These are phyloP conservation scores for Colius striatus DNA, from an alignment of 2,113 vertebrate species.

Conservation along the genomic window DNA sequence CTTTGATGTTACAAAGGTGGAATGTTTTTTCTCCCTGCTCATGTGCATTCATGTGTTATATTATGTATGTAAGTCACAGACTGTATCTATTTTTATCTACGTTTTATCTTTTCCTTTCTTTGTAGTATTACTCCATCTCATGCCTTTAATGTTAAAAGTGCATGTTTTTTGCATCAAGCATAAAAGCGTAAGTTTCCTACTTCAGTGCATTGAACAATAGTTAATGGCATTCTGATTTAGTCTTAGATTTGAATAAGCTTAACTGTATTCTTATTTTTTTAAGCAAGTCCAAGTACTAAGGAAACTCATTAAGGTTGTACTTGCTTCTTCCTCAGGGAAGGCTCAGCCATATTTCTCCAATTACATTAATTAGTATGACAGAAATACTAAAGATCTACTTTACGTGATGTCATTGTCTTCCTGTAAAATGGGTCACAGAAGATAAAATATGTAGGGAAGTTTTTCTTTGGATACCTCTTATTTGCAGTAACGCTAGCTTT, in stretches of 20 bases:
- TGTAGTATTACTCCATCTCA: background rate
- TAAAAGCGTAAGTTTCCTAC: constrained; percentile 53
- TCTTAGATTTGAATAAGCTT: constrained; percentile 58
- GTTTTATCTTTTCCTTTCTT: constrained; percentile 40
- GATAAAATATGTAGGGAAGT: background rate
- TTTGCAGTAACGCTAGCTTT: background rate
- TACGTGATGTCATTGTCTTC: constrained; percentile 41
- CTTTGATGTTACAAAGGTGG: background rate
- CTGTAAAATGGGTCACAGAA: constrained; percentile 54
- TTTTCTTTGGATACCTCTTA: constrained; percentile 26
- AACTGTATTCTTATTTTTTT: constrained; percentile 67
- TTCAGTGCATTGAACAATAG: constrained; percentile 33
- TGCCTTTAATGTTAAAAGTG: constrained; percentile 28
- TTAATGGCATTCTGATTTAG: constrained; percentile 57
- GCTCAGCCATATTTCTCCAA: constrained; percentile 48
- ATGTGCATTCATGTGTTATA: background rate
- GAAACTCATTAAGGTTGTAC: constrained; percentile 57
- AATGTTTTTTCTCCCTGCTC: background rate
- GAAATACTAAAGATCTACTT: constrained; percentile 53
- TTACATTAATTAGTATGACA: constrained; percentile 65
- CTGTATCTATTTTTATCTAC: constrained; percentile 47
- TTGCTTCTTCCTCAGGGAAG: constrained; percentile 58
- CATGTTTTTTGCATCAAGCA: background rate
- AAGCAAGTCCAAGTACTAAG: constrained; percentile 50
- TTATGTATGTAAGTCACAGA: constrained; percentile 18